Base-by-base conservation (phyloP, 2,888 invertebrate species). In the Leptopterna dolabrata region DNA sequence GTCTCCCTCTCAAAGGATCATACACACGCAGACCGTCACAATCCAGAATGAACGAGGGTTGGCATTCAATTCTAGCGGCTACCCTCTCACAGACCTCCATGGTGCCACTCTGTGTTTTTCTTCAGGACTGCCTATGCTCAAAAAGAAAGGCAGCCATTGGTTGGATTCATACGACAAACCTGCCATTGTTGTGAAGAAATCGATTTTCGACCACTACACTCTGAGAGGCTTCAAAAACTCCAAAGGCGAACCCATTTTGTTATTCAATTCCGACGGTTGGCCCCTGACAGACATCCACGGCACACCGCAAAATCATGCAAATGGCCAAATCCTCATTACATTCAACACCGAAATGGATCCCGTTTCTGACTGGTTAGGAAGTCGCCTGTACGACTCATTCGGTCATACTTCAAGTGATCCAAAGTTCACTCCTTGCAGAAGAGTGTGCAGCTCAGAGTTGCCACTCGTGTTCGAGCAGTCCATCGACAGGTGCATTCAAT, bases 221-320 rank as follows among this genome's bases (percentile, higher is more conserved):
- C 41, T 88, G 41, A 55, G 41, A 16, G 71, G 81, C 13, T 71
- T 88, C 36, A 87, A 73, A 29, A 89, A 89, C 45, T 71, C 84
- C 16, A 29, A 76, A 41, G 88, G 86, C 4, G 83, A 47, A 24
- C 86, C 89, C 3, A 76, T 88, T 11, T 85, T 85, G 30, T 73
- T 89, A 3, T 89, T 88, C 73, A 86, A 89, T 51, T 19, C 47
- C 14, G 51, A 83, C n/a, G 89, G 88, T 4, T 80, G 80, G 47
- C 88, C 89, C 2, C 73, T 89, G 6, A 88, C 88, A 6, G 88
- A 89, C 24, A 71, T 82, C 13, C 43, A 88, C 13, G 89, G 89
- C 4, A 83, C 71, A 0, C 89, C 89, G 4, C 87, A 86, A 41
- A 63, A 81, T 0, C 84, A 88, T 70, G 88, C 89, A 1, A 80